Base-by-base conservation (phyloP, 2,888 invertebrate genomes). In the Syrista parreyssii region DNA sequence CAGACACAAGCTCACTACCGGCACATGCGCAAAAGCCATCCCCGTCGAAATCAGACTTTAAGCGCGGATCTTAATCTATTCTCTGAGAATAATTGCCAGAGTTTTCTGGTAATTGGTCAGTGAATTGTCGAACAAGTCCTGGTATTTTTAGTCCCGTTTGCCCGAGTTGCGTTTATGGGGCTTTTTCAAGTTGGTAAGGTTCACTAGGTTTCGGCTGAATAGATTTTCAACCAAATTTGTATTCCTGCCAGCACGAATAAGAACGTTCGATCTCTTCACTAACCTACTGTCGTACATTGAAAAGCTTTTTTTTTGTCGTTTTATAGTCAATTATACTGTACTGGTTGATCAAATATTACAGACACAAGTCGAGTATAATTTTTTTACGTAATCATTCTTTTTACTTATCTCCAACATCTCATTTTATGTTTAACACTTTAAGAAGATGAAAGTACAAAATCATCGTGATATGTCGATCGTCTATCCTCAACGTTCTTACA, bases 1-100 rank as follows among this genome's bases (percentile, higher is more conserved):
- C 68, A 75, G 55, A 73, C 79, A 75, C 78, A 78, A 75, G 78
- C 71, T 76, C 78, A 71, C 40, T 75, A 76, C 75, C 40, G 74
- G 77, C 77, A 75, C 68, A 74, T 68, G 73, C 55, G 55, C 55
- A 55, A 23, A 1, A 55, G 55, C 9, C 55, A 23, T 55, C 23
- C 23, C 55, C 55, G 55, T 23, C 0, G 9, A 55, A 23, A 55
- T 55, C 55, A 55, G 23, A 9, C 23, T 55, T 55, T 55, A 9
- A 55, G 55, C 23, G 55, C 23, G 23, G 55, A 23, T 55, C 55
- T 55, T 55, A 55, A 55, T 55, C 55, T 55, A 23, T 55, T 23
- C 23, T 55, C 55, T 55, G 55, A 6, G 23, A 55, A 23, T 55
- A 23, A 55, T 23, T 55, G 55, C 55, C 9, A 9, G 55, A 55